Conservation (phyloP, 2,113 vertebrate genomes). For the Leucopternis melanops region DNA sequence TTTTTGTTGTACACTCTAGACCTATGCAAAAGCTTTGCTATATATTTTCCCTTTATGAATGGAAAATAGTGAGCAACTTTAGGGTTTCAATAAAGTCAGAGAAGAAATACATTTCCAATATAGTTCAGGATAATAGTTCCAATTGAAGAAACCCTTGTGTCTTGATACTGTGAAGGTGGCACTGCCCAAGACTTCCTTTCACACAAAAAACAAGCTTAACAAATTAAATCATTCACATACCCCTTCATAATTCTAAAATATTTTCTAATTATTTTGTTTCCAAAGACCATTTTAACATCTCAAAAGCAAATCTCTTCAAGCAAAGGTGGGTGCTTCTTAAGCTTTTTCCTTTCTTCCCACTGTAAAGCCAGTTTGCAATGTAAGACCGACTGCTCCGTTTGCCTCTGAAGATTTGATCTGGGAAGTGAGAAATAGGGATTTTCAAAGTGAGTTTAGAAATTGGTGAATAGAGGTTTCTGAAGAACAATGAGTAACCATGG, state of each 20-base stretch:
- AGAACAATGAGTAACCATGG: rapidly evolving
- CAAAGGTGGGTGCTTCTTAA: neutral
- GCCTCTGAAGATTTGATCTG: neutral
- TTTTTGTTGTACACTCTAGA: neutral
- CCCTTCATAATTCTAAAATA: neutral
- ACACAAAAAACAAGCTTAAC: neutral
- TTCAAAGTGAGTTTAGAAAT: neutral
- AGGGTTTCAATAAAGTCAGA: neutral
- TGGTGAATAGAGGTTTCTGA: neutral
- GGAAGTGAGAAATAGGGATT: neutral
- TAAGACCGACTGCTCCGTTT: neutral
- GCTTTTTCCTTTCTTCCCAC: neutral
- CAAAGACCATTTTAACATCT: neutral
- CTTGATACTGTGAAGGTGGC: neutral
- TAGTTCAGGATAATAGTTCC: neutral
- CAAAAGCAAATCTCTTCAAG: neutral
- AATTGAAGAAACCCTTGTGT: neutral
- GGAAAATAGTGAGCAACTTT: neutral
- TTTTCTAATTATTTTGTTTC: neutral
- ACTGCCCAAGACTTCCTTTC: neutral
- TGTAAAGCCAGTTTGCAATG: neutral
- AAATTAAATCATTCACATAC: neutral
- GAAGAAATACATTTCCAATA: neutral
- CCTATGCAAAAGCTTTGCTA: neutral
- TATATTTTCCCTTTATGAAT: neutral